Percentiles rank a stretch among this genome's conserved stretches.
Evolutionary conservation across 2,888 invertebrate genomes (phyloP).

Genomic region (Hypena proboscidalis): DNA sequence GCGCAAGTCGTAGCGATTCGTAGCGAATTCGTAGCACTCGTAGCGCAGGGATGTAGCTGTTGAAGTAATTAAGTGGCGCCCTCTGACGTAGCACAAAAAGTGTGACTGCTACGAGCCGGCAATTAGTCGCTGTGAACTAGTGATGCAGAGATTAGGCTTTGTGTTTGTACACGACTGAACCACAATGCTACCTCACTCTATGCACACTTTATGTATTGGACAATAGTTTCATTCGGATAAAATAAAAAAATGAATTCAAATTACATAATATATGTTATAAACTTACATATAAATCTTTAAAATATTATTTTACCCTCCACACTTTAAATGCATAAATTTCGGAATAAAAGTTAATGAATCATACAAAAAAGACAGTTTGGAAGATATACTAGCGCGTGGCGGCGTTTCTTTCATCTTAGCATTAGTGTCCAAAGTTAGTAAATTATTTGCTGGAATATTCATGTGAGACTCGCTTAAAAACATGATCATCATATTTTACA

Average conservation of each 20-base stretch:
- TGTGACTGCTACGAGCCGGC: constrained; percentile 2
- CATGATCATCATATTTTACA: constrained; percentile 9
- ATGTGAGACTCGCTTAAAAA: constrained; percentile 19
- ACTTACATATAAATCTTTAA: too few relatives aligned
- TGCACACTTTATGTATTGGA: too few relatives aligned
- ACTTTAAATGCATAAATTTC: too few relatives aligned
- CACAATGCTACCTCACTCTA: too few relatives aligned
- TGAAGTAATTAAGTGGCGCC: constrained; percentile 2
- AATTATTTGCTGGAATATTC: constrained; percentile 30
- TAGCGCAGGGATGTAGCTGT: neutral
- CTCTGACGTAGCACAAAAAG: constrained; percentile 2
- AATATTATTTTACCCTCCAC: too few relatives aligned
- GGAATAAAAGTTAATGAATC: neutral
- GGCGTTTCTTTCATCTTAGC: constrained; percentile 7
- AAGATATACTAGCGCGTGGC: neutral
- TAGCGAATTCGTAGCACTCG: neutral
- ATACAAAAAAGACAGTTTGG: neutral
- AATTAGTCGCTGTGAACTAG: constrained; percentile 1
- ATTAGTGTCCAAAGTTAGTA: constrained; percentile 8
- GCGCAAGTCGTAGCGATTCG: neutral
- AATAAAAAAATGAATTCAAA: too few relatives aligned
- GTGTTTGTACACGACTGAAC: too few relatives aligned
- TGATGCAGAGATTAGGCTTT: neutral
- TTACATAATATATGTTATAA: too few relatives aligned
- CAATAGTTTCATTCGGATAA: too few relatives aligned